These are phyloP conservation scores for Puma concolor DNA, from an alignment of 2,113 vertebrate genomes.

Conservation along the genomic window DNA sequence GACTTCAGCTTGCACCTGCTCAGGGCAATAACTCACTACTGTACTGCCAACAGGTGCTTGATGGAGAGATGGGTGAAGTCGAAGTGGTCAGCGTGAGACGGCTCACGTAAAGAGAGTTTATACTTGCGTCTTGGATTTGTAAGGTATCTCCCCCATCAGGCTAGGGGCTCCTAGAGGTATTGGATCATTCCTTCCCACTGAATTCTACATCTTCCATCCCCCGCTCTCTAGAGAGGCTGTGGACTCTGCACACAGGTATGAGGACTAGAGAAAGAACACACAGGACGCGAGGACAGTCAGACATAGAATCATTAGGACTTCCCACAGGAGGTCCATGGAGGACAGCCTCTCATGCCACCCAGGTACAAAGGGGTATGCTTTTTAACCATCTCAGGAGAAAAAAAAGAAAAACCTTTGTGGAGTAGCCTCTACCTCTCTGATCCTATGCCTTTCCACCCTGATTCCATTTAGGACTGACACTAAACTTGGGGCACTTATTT, in stretches of 20 bases:
- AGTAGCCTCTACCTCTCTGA: not conserved
- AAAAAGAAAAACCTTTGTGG: not conserved
- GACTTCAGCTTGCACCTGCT: not conserved
- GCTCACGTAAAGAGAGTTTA: not conserved
- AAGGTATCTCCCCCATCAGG: not conserved
- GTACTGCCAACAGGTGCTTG: not conserved
- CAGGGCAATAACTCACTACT: not conserved
- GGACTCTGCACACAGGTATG: not conserved
- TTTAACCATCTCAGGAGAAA: not conserved
- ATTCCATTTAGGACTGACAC: not conserved
- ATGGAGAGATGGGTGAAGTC: not conserved
- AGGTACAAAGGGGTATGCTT: not conserved
- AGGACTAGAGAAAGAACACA: not conserved
- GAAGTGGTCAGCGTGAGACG: not conserved
- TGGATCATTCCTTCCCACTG: not conserved
- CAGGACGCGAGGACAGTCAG: not conserved
- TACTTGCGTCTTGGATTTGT: not conserved
- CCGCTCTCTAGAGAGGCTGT: not conserved
- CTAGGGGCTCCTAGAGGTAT: not conserved
- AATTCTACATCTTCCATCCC: not conserved
- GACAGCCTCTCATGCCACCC: not conserved
- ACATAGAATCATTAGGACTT: not conserved
- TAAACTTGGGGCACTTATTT: not conserved
- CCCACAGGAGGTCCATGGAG: not conserved
- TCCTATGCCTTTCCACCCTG: not conserved